Conservation (phyloP, 2,113 vertebrate species). For the Leucoraja erinaceus region DNA sequence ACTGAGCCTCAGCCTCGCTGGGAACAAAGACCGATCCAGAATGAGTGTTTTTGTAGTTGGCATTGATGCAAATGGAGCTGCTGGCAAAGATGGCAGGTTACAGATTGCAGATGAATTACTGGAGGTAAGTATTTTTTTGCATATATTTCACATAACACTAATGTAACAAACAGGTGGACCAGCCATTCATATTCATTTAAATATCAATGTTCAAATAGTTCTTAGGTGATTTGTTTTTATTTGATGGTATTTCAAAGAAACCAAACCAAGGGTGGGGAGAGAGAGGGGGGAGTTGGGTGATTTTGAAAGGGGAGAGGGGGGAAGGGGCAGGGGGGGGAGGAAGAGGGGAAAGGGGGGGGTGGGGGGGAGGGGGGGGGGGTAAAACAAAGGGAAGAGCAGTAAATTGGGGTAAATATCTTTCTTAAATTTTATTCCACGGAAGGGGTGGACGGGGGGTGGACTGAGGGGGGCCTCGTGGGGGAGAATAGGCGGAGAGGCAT, state of each 20-base stretch:
- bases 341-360: no score
- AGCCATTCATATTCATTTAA: not conserved
- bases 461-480: no score
- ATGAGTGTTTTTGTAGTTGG: conserved; percentile 97
- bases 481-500: no score
- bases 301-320: no score
- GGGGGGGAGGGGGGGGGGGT: no score
- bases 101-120: conserved; percentile 88
- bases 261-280: no score
- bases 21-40: conserved; percentile 85
- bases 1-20: conserved; percentile 92
- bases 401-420: no score
- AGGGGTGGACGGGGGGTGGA: no score
- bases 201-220: not conserved
- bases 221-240: not conserved
- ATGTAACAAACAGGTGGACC: not conserved
- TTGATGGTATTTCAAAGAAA: not conserved
- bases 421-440: no score
- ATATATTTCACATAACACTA: conserved; percentile 33
- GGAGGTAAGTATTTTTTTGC: conserved; percentile 67
- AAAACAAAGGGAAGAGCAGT: no score
- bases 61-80: conserved; percentile 86
- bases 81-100: conserved; percentile 81
- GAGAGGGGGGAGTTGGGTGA: no score
- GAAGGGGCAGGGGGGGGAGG: no score